Evolutionary conservation across 1,140 invertebrate species (phyloP).

Genomic region (Varroa destructor): DNA sequence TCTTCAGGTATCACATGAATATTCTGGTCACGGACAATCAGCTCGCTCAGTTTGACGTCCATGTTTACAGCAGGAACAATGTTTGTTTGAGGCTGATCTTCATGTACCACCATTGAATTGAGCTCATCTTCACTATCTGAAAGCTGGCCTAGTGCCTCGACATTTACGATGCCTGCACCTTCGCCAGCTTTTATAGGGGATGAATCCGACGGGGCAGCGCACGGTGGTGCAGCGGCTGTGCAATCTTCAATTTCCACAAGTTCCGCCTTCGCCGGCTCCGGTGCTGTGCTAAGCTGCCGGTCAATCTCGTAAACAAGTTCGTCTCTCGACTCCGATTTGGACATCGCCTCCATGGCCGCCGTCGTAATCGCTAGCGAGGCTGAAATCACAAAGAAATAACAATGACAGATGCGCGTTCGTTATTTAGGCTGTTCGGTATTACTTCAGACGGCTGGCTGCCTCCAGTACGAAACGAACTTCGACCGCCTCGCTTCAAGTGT

Average conservation of each 20-base stretch:
- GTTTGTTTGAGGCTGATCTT: slow-evolving; percentile 5
- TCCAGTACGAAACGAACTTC: no score
- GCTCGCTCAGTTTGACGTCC: slow-evolving; percentile 18
- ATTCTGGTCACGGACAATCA: slow-evolving; percentile 14
- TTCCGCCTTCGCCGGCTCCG: slow-evolving; percentile 9
- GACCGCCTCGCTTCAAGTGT: no score
- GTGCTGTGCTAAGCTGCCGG: slow-evolving; percentile 1
- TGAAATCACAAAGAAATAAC: not conserved
- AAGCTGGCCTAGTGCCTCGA: not conserved
- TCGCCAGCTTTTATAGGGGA: not conserved
- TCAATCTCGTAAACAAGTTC: slow-evolving; percentile 20
- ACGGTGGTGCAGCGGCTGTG: not conserved
- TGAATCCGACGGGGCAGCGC: not conserved
- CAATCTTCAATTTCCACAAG: slow-evolving; percentile 14
- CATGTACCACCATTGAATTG: slow-evolving; percentile 24
- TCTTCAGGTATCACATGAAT: slow-evolving; percentile 25
- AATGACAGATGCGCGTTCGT: no score
- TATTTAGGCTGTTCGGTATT: no score
- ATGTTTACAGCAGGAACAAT: not conserved
- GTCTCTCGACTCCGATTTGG: slow-evolving; percentile 23
- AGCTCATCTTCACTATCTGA: slow-evolving; percentile 18
- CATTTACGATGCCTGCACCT: not conserved
- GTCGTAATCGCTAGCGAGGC: not conserved
- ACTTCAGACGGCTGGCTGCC: no score
- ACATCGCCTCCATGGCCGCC: not conserved